A percentile compares a stretch with the other conserved stretches of the same genome.
Conservation (phyloP, 1,140 invertebrate genomes). For the Phthorimaea operculella region DNA sequence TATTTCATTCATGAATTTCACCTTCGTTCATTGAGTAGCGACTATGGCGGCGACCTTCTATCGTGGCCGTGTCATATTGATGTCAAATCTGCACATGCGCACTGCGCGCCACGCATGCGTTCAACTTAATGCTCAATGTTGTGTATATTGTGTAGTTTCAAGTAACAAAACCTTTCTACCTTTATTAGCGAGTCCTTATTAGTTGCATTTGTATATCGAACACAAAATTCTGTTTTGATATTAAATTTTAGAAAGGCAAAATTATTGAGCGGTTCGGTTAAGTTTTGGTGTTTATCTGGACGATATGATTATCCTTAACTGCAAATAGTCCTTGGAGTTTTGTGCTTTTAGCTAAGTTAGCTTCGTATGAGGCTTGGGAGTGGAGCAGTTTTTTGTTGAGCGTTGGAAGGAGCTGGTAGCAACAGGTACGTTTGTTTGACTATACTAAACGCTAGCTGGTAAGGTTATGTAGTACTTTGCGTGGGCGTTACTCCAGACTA, state of each 20-base stretch:
- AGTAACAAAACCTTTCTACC: constrained; percentile 35
- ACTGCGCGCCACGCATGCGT: constrained; percentile 35
- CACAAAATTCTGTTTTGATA: background rate
- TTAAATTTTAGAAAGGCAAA: too few relatives aligned
- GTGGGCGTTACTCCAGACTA: constrained; percentile 56
- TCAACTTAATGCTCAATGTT: constrained; percentile 21
- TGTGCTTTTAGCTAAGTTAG: background rate
- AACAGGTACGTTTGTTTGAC: constrained; percentile 48
- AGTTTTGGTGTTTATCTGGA: too few relatives aligned
- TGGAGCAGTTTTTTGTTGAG: background rate
- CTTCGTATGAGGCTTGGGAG: background rate
- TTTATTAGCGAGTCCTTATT: constrained; percentile 38
- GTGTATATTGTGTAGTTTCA: constrained; percentile 40
- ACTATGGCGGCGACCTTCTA: constrained; percentile 25
- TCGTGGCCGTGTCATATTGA: constrained; percentile 45
- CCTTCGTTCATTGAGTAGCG: constrained; percentile 43
- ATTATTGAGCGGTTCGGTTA: too few relatives aligned
- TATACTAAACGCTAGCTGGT: constrained; percentile 21
- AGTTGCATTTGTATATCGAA: constrained; percentile 6
- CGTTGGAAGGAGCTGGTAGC: constrained; percentile 27
- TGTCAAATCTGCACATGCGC: constrained; percentile 43
- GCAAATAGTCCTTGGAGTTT: background rate
- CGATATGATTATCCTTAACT: too few relatives aligned
- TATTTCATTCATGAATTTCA: constrained; percentile 45
- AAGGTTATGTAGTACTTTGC: constrained; percentile 16